Base-by-base conservation (phyloP, 2,888 invertebrate species). In the Ditula angustiorana region DNA sequence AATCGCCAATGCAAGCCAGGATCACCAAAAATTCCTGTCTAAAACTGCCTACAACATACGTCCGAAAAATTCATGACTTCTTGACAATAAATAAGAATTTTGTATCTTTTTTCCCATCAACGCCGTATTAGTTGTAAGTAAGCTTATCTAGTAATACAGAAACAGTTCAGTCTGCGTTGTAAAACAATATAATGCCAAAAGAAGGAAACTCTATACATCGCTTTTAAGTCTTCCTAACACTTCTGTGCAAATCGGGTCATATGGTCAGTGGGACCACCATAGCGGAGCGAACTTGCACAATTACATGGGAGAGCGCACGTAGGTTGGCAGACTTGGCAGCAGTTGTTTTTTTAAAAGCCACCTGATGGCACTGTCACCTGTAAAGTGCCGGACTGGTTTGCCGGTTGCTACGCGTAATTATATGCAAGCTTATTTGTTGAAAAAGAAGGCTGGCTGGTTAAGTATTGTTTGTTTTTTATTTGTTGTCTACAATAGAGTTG, bases 241-340 rank as follows among this genome's bases (percentile, higher is more conserved):
- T 67, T 67, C 55, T 74, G 65, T 26, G 52, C 19, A 46, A 59
- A 64, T 59, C 59, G 50, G 80, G 85, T 86, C 86, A 85, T 76
- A 74, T 85, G 86, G 82, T 70, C 69, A 73, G 26, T 70, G 66
- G 61, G 82, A 80, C 85, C 85, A 82, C 86, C 86, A 67, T 41
- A 66, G 57, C 65, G 56, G 50, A 66, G 69, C 16, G 26, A 44
- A 49, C 69, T 71, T 75, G 71, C 65, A 24, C 74, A 74, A 80
- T 85, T 80, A 72, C 52, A 80, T 86, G 86, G 84, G 84, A 86
- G 83, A 81, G 53, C 72, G 74, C 65, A 56, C 74, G 73, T 76
- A 68, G 58, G 64, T 59, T 28, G 62, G 52, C 19, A 41, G 41
- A 41, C 41, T 19, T 37, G 41, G n/a, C 63, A 66, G 28, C 56